These are phyloP conservation scores for Dendrolimus pini DNA, from an alignment of 2,888 invertebrate genomes.

Conservation along the genomic window DNA sequence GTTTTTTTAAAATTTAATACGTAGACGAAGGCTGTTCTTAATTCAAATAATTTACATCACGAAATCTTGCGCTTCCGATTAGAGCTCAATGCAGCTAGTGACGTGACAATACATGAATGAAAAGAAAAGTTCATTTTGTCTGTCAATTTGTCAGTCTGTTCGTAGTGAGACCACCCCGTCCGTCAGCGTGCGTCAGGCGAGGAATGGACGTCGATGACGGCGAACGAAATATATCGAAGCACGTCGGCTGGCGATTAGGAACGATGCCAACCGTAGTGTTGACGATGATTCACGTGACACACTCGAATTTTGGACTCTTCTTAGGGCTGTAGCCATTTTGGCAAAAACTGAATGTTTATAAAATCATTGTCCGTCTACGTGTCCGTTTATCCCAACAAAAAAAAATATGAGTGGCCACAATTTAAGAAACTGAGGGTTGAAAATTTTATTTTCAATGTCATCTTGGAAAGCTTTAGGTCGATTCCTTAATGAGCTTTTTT, in stretches of 20 bases:
- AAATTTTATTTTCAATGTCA: too few species aligned
- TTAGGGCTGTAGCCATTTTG: not conserved
- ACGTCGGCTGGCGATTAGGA: conserved; percentile 68
- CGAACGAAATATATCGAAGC: conserved; percentile 60
- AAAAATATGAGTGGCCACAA: too few species aligned
- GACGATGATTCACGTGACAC: conserved; percentile 50
- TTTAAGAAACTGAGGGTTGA: too few species aligned
- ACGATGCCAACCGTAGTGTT: conserved; percentile 56
- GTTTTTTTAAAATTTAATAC: too few species aligned
- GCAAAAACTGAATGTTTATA: too few species aligned
- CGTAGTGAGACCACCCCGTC: conserved; percentile 56
- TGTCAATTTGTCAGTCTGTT: conserved; percentile 66
- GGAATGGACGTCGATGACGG: conserved; percentile 70
- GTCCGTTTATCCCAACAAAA: too few species aligned
- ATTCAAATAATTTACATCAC: too few species aligned
- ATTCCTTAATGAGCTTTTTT: too few species aligned
- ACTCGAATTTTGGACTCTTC: conserved; percentile 2
- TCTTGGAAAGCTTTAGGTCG: too few species aligned
- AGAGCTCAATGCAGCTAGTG: not conserved
- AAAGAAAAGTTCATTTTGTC: conserved; percentile 5
- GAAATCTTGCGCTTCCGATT: not conserved
- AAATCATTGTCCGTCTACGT: too few species aligned
- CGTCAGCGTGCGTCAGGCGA: conserved; percentile 60
- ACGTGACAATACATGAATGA: not conserved
- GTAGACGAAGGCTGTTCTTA: too few species aligned